A percentile compares a stretch with the other conserved stretches of the same genome.
Evolutionary conservation across 2,797 vertebrate species (phyloP).

Genomic region (Anniella stebbinsi): DNA sequence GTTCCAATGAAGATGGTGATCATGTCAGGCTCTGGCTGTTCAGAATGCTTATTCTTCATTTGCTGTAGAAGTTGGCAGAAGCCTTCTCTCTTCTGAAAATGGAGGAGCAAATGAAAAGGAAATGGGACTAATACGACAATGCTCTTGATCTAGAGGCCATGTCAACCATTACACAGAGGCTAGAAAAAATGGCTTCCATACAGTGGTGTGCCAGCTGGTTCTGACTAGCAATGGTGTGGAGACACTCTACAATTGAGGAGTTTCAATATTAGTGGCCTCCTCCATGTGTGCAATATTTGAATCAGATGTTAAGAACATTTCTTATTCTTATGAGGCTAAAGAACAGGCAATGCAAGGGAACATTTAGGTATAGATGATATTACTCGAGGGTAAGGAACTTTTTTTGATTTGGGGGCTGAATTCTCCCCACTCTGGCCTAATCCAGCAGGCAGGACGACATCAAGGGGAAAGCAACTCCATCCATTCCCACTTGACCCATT

Average conservation of each 20-base stretch:
- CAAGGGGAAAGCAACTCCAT: too few species aligned
- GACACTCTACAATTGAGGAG: not conserved
- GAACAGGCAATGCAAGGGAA: slow-evolving; percentile 36
- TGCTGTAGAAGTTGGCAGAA: slow-evolving; percentile 98
- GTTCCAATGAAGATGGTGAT: slow-evolving; percentile 97
- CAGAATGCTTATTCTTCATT: slow-evolving; percentile 98
- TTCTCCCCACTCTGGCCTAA: too few species aligned
- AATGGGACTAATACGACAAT: not conserved
- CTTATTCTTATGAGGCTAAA: slow-evolving; percentile 36
- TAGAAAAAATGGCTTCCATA: not conserved
- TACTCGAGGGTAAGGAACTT: too few species aligned
- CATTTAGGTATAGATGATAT: slow-evolving; percentile 10
- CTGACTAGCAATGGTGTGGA: not conserved
- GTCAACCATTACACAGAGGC: not conserved
- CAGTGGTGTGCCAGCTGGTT: not conserved
- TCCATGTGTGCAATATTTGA: not conserved
- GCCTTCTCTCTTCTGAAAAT: slow-evolving; percentile 93
- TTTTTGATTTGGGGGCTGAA: too few species aligned
- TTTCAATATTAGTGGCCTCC: not conserved
- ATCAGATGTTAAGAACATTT: not conserved
- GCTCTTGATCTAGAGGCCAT: not conserved
- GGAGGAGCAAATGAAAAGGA: slow-evolving; percentile 41
- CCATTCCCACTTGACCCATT: too few species aligned
- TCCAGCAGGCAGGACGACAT: too few species aligned
- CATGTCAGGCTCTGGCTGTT: slow-evolving; percentile 97